Percentiles rank a stretch among this genome's conserved stretches.
phyloP scores from a whole-genome alignment of 2,888 invertebrate genomes.

The Drosophila nr. perissopoda region DNA sequence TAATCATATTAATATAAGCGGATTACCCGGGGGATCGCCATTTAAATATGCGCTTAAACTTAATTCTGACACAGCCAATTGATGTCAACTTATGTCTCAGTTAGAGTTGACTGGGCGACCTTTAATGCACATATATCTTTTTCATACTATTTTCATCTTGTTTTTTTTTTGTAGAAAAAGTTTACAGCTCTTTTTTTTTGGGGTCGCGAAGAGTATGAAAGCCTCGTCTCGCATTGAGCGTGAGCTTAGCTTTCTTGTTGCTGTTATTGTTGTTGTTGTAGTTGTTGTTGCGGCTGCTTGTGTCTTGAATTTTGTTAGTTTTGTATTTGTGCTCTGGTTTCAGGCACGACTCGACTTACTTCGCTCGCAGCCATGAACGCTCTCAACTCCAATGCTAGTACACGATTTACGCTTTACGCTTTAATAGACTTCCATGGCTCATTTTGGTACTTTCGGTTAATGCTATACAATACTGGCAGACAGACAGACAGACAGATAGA shows the following conservation, averaged over 20 bases:
- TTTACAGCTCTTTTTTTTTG: background rate
- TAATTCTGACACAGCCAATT: slow-evolving; percentile 46
- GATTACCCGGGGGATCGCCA: slow-evolving; percentile 43
- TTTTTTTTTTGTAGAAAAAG: slow-evolving; percentile 5
- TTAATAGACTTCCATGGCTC: slow-evolving; percentile 51
- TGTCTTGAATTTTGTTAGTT: slow-evolving; percentile 14
- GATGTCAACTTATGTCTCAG: slow-evolving; percentile 48
- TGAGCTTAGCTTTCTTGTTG: slow-evolving; percentile 46
- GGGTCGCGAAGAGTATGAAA: slow-evolving; percentile 43
- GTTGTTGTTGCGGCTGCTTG: slow-evolving; percentile 4
- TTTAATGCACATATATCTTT: slow-evolving; percentile 10
- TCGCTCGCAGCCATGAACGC: slow-evolving; percentile 25
- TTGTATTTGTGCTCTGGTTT: slow-evolving; percentile 51
- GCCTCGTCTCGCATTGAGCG: slow-evolving; percentile 39
- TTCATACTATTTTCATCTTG: background rate
- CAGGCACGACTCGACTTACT: slow-evolving; percentile 43
- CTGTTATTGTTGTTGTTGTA: slow-evolving; percentile 16
- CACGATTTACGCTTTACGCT: slow-evolving; percentile 45
- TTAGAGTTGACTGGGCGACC: slow-evolving; percentile 30
- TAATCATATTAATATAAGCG: slow-evolving; percentile 59
- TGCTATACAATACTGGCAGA: slow-evolving; percentile 22
- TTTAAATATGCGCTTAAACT: slow-evolving; percentile 45
- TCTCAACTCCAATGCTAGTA: slow-evolving; percentile 38
- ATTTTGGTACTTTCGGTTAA: slow-evolving; percentile 55
- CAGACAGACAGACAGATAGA: slow-evolving; percentile 7